Conservation (phyloP, 2,113 vertebrate genomes). For the Pygathrix nemaeus region DNA sequence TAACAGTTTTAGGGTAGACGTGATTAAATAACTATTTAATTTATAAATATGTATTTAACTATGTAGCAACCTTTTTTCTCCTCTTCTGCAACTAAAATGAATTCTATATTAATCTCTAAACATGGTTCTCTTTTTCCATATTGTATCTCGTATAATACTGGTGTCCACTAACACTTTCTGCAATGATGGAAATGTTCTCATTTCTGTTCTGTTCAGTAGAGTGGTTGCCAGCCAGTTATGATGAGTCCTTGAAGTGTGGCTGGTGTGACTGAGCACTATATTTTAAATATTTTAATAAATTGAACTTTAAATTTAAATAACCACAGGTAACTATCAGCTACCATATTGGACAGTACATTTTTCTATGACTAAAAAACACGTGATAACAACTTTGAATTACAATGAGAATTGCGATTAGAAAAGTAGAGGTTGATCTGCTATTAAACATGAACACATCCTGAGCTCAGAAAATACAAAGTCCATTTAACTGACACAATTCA, state of each 20-base stretch:
- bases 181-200: background rate
- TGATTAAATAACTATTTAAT: background rate
- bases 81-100: background rate
- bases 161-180: background rate
- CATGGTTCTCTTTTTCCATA: background rate
- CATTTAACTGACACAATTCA: background rate
- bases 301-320: background rate
- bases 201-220: background rate
- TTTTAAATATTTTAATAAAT: background rate
- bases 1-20: background rate
- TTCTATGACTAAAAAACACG: background rate
- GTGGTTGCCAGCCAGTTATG: background rate
- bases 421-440: background rate
- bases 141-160: background rate
- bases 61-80: background rate
- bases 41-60: background rate
- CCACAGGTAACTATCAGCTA: rapidly evolving
- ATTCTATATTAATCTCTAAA: rapidly evolving
- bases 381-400: background rate
- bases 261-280: background rate
- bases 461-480: background rate
- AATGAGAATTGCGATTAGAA: background rate
- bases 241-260: background rate
- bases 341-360: background rate
- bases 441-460: background rate